These are phyloP conservation scores for Elysia chlorotica DNA, from an alignment of 1,140 invertebrate genomes.

Conservation along the genomic window DNA sequence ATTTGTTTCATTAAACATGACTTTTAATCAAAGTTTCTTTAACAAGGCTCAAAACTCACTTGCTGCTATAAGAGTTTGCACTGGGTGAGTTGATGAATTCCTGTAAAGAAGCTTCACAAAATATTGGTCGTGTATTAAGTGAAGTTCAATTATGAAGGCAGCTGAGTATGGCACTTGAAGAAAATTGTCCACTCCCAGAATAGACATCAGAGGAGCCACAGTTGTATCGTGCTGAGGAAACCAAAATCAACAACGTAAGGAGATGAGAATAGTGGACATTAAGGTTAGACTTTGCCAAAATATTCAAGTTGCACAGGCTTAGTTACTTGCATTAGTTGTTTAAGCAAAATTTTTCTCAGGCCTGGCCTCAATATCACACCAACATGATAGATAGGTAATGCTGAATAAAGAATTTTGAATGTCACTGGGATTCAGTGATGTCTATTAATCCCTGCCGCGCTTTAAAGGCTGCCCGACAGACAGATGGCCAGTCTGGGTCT, in stretches of 20 bases:
- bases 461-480: too few species aligned
- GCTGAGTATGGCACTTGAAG: conserved; percentile 13
- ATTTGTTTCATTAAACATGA: background rate
- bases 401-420: too few species aligned
- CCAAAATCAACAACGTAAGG: background rate
- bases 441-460: too few species aligned
- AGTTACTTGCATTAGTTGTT: too few species aligned
- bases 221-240: conserved; percentile 16
- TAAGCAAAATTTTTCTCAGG: too few species aligned
- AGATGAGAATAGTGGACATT: too few species aligned
- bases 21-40: background rate
- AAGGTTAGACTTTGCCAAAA: too few species aligned
- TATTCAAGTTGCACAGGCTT: too few species aligned
- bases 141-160: conserved; percentile 19
- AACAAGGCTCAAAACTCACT: background rate
- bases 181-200: conserved; percentile 14
- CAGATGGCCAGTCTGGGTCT: too few species aligned
- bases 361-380: too few species aligned
- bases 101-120: conserved; percentile 15
- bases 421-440: too few species aligned
- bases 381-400: too few species aligned
- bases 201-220: background rate
- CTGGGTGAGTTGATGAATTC: conserved; percentile 8
- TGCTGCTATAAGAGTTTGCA: background rate
- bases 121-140: background rate